Conservation (phyloP, 2,113 vertebrate species). For the Maccullochella peelii region DNA sequence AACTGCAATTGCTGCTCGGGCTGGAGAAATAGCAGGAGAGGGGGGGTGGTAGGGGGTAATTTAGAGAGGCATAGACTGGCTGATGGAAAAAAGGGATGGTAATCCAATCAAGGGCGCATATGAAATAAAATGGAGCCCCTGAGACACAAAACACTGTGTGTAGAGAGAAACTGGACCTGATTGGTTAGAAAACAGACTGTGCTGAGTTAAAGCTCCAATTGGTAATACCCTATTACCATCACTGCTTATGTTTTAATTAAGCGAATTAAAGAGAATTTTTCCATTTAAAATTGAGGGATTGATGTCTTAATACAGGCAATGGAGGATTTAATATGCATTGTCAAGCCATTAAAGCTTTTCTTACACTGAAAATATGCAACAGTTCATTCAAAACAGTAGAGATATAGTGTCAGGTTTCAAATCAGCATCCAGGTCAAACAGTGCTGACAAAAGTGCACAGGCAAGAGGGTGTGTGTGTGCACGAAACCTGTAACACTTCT, state of each 20-base stretch:
- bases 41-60: conserved; percentile 6
- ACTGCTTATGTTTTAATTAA: conserved; percentile 46
- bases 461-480: conserved; percentile 4
- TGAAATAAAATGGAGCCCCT: conserved; percentile 59
- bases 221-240: conserved; percentile 26
- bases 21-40: conserved; percentile 40
- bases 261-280: conserved; percentile 32
- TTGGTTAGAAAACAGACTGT: conserved; percentile 32
- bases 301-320: conserved; percentile 11
- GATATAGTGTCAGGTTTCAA: background rate
- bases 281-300: background rate
- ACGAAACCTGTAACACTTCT: conserved; percentile 31
- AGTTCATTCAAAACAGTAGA: background rate
- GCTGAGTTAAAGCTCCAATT: conserved; percentile 40
- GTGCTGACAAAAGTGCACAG: conserved; percentile 6
- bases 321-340: conserved; percentile 30
- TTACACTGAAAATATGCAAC: background rate
- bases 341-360: background rate
- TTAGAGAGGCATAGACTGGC: conserved; percentile 16
- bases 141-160: conserved; percentile 48
- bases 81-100: conserved; percentile 38
- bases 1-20: conserved; percentile 43
- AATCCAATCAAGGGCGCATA: conserved; percentile 69
- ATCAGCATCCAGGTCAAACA: conserved; percentile 37
- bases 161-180: conserved; percentile 40